Base-by-base conservation (phyloP, 2,888 invertebrate species). In the Microplitis manilae region DNA sequence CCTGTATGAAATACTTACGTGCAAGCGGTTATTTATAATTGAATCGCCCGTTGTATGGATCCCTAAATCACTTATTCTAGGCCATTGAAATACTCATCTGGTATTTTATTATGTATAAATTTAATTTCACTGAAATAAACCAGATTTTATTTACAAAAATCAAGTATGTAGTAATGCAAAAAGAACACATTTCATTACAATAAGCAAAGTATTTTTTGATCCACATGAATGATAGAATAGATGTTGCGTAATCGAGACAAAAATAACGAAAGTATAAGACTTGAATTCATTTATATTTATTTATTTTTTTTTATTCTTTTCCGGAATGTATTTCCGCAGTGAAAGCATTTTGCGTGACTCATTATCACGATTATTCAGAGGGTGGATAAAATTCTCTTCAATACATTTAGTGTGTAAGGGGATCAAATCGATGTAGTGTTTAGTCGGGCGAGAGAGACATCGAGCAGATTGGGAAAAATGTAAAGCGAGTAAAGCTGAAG, bases 271-370 rank as follows among this genome's bases (percentile, higher is more conserved):
- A 30, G 30, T 30, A 30, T 30, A 20, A 50, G 50, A 50, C 50
- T 50, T 50, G 50, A 50, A 13, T 50, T 50, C 13, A 50, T 13
- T 50, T 8, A 13, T 50, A 50, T 50, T 50, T 50, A 50, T 13
- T 17, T 17, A 17, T 17, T 13, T 13, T 50, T 50, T 13, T 70
- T 65, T 69, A 20, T 20, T 68, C 9, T 62, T 64, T 71, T 70
- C 75, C 65, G 76, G 38, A 73, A 41, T 73, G 61, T 77, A 68
- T 73, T 68, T 68, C 41, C 76, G 60, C 68, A 64, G 61, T 77
- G 73, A 77, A 77, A 77, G 68, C 73, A 72, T 73, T 77, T 61
- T 61, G 73, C 68, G 72, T 77, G 68, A 61, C 76, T 77, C 76
- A 77, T 77, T 77, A 77, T 73, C 68, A 39, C 73, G 20, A 64